Evolutionary conservation across 2,797 vertebrate genomes (phyloP).

Genomic region (Pseudopleuronectes americanus): DNA sequence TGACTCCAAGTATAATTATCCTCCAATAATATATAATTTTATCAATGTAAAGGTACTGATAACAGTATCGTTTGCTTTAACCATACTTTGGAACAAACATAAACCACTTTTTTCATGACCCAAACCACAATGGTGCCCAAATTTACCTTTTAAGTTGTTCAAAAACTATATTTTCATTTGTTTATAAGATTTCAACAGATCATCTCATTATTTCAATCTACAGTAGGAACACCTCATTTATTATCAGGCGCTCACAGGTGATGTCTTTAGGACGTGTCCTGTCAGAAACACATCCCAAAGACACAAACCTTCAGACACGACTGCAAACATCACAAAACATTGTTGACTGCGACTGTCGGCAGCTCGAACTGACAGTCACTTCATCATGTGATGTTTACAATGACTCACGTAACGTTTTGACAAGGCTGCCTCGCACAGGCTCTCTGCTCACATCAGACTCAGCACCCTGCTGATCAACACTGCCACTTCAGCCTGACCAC

Average conservation of each 20-base stretch:
- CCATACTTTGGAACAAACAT: too few relatives aligned
- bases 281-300: too few relatives aligned
- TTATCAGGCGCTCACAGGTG: neutral
- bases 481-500: neutral
- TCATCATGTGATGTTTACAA: constrained; percentile 22
- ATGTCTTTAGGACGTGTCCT: too few relatives aligned
- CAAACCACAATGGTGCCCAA: too few relatives aligned
- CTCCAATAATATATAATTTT: too few relatives aligned
- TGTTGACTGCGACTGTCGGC: neutral
- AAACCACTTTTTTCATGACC: neutral
- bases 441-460: neutral
- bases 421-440: constrained; percentile 11
- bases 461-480: neutral
- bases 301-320: neutral
- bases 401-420: constrained; percentile 17
- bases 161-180: too few relatives aligned
- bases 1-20: too few relatives aligned
- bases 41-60: too few relatives aligned
- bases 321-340: constrained; percentile 2
- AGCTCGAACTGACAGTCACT: constrained; percentile 2
- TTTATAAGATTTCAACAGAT: too few relatives aligned
- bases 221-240: constrained; percentile 3
- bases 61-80: neutral
- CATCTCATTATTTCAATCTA: too few relatives aligned
- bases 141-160: too few relatives aligned